Evolutionary conservation across 2,113 vertebrate genomes (phyloP).

Genomic region (Oxyruncus cristatus): DNA sequence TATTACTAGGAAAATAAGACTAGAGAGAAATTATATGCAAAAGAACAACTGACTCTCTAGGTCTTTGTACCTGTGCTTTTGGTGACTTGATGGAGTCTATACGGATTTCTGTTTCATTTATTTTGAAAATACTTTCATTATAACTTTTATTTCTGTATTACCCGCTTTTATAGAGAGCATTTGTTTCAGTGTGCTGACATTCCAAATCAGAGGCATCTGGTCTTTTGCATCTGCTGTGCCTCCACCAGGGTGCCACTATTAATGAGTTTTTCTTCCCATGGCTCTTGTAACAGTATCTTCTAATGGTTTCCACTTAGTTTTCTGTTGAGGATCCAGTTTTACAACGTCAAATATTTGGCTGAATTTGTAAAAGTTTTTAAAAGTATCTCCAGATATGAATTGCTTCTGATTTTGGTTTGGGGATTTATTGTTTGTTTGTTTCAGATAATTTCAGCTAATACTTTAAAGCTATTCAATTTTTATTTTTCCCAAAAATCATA

Average conservation of each 20-base stretch:
- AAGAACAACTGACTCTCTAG: not conserved
- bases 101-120: not conserved
- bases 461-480: not conserved
- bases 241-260: not conserved
- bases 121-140: not conserved
- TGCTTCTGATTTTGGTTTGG: not conserved
- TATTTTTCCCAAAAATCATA: not conserved
- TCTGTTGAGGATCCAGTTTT: not conserved
- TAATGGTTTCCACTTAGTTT: not conserved
- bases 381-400: not conserved
- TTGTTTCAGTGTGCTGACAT: not conserved
- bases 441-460: not conserved
- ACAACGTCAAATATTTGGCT: not conserved
- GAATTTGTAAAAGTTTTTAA: not conserved
- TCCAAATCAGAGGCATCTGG: conserved; percentile 9
- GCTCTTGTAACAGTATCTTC: not conserved
- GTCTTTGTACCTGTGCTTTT: not conserved
- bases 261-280: not conserved
- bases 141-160: not conserved
- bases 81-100: not conserved
- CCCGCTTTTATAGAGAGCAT: not conserved
- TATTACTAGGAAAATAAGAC: not conserved
- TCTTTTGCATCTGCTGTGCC: conserved; percentile 20
- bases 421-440: not conserved
- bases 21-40: not conserved